Conservation (phyloP, 2,888 invertebrate genomes). For the Mactromeris polynyma region DNA sequence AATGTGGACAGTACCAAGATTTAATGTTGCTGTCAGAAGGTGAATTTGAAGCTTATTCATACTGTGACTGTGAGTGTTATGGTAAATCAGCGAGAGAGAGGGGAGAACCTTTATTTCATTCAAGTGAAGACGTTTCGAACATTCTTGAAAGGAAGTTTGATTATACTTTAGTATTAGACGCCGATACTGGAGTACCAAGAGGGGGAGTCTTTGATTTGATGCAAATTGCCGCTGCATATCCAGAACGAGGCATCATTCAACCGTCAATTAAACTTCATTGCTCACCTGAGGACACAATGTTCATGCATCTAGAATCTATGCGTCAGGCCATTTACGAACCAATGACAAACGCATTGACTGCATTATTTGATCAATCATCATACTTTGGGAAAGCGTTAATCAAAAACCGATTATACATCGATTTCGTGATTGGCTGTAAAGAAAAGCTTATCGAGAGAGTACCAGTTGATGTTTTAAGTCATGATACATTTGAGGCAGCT, state of each 20-base stretch:
- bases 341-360: conserved; percentile 80
- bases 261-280: conserved; percentile 81
- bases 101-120: conserved; percentile 80
- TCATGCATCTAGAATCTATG: conserved; percentile 82
- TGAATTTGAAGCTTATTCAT: conserved; percentile 78
- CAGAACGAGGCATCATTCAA: conserved; percentile 82
- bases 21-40: conserved; percentile 83
- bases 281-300: conserved; percentile 77
- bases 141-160: conserved; percentile 80
- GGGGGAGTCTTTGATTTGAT: conserved; percentile 79
- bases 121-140: conserved; percentile 80
- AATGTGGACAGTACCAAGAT: conserved; percentile 85
- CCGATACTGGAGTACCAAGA: conserved; percentile 80
- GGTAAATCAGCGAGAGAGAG: conserved; percentile 75
- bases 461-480: conserved; percentile 83
- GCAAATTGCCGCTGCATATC: conserved; percentile 81
- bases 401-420: conserved; percentile 81
- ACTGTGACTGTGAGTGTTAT: conserved; percentile 79
- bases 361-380: conserved; percentile 79
- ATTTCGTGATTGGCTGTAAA: conserved; percentile 80
- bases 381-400: conserved; percentile 83
- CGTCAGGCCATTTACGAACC: conserved; percentile 82
- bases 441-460: conserved; percentile 81
- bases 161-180: conserved; percentile 82
- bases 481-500: conserved; percentile 84